phyloP scores from a whole-genome alignment of 1,140 invertebrate genomes.

The Augochlora pura region DNA sequence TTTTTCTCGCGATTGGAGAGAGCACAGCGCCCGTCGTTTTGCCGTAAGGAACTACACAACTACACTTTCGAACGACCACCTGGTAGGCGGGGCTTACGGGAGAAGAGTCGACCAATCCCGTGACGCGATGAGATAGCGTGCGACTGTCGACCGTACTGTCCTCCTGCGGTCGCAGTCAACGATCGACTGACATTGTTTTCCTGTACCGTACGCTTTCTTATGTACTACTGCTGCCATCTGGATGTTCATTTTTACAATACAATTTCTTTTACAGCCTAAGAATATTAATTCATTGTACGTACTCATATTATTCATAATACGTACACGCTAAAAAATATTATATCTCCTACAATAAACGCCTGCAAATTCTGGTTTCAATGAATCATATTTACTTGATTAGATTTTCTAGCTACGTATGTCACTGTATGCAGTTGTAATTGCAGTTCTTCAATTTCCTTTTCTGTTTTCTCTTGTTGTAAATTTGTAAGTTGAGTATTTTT shows the following conservation, averaged over 20 bases:
- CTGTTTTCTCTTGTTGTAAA: too few relatives aligned
- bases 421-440: too few relatives aligned
- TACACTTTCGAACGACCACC: slow-evolving; percentile 77
- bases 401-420: too few relatives aligned
- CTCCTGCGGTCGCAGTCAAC: slow-evolving; percentile 49
- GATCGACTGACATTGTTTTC: slow-evolving; percentile 41
- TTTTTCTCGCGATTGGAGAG: slow-evolving; percentile 68
- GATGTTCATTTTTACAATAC: neutral
- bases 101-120: slow-evolving; percentile 64
- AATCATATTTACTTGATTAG: too few relatives aligned
- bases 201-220: neutral
- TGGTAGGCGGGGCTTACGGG: slow-evolving; percentile 74
- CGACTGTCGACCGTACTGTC: slow-evolving; percentile 44
- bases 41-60: slow-evolving; percentile 73
- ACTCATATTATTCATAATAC: too few relatives aligned
- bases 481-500: too few relatives aligned
- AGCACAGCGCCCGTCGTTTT: slow-evolving; percentile 69
- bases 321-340: too few relatives aligned
- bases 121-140: slow-evolving; percentile 19
- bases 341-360: too few relatives aligned
- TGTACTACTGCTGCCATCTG: slow-evolving; percentile 53
- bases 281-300: too few relatives aligned
- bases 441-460: too few relatives aligned
- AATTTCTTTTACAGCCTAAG: too few relatives aligned
- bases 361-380: too few relatives aligned